Percentiles rank a stretch among this genome's conserved stretches.
Evolutionary conservation across 1,140 invertebrate genomes (phyloP).

Genomic region (Hestina assimilis): DNA sequence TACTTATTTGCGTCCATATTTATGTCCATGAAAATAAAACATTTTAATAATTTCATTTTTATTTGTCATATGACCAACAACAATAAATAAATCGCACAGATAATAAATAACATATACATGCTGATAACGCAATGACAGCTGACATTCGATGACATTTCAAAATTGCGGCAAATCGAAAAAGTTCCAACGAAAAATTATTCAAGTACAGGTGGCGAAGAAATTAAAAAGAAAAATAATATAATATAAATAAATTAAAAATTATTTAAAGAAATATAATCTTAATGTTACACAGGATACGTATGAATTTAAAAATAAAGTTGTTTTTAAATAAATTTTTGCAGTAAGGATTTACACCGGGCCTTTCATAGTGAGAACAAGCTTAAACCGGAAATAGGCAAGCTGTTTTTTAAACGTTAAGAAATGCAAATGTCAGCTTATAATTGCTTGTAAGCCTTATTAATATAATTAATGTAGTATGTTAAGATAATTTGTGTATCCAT

Average conservation of each 20-base stretch:
- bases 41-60: too few species aligned
- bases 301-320: not conserved
- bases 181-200: constrained; percentile 22
- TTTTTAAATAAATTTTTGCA: constrained; percentile 37
- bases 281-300: not conserved
- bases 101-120: constrained; percentile 5
- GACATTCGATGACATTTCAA: constrained; percentile 21
- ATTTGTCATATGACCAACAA: not conserved
- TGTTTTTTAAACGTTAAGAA: constrained; percentile 19
- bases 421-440: constrained; percentile 7
- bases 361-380: constrained; percentile 32
- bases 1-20: too few species aligned
- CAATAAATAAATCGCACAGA: constrained; percentile 3
- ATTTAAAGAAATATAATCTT: constrained; percentile 4
- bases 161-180: constrained; percentile 24
- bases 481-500: not conserved
- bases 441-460: constrained; percentile 7
- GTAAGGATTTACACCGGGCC: constrained; percentile 41
- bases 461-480: constrained; percentile 4
- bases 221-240: constrained; percentile 28
- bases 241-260: constrained; percentile 28
- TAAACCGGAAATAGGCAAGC: constrained; percentile 32
- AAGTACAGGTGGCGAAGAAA: constrained; percentile 34
- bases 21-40: too few species aligned
- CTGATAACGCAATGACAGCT: constrained; percentile 18